Percentiles rank a stretch among this genome's conserved stretches.
These are phyloP conservation scores for Rissa tridactyla DNA, from an alignment of 2,113 vertebrate genomes.

Conservation along the genomic window DNA sequence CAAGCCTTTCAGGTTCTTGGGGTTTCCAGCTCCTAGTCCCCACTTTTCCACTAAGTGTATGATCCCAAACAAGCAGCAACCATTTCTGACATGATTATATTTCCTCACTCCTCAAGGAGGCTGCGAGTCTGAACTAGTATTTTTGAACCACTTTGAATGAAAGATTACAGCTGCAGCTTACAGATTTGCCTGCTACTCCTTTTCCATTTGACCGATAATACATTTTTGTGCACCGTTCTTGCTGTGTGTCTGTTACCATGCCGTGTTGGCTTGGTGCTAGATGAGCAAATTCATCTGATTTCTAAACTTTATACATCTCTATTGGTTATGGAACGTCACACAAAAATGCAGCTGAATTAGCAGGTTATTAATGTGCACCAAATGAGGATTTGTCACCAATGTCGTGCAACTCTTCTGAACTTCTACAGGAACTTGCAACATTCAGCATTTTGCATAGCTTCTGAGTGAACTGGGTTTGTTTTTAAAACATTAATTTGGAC, in stretches of 20 bases:
- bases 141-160: neutral
- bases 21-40: neutral
- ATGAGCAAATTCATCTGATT: neutral
- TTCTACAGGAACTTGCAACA: neutral
- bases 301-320: neutral
- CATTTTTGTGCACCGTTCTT: neutral
- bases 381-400: neutral
- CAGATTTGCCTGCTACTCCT: neutral
- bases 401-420: neutral
- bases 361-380: neutral
- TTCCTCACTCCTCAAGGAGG: neutral
- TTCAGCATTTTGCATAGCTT: neutral
- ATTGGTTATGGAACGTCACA: neutral
- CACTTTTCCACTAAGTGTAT: neutral
- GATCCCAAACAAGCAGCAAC: neutral
- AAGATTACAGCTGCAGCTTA: neutral
- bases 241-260: neutral
- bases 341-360: neutral
- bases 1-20: neutral
- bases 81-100: neutral
- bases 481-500: neutral
- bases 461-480: neutral
- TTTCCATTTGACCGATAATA: neutral
- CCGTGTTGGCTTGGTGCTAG: accelerated
- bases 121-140: neutral